phyloP scores from a whole-genome alignment of 2,888 invertebrate species.

The Eilema depressum region DNA sequence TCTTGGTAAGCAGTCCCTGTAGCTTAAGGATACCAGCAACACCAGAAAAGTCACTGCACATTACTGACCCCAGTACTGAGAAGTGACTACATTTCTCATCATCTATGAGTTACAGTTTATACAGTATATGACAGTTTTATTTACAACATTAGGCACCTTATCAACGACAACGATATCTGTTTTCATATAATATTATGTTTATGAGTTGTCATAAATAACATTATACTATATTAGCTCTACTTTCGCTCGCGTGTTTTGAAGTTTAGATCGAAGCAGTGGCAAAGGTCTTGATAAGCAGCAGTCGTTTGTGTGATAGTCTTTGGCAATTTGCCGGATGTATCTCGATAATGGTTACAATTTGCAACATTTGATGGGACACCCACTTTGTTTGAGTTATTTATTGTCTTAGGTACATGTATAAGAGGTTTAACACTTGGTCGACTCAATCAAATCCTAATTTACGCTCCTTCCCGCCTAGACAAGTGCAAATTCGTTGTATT shows the following conservation, averaged over 20 bases:
- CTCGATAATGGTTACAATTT: slow-evolving; percentile 63
- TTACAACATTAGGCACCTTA: slow-evolving; percentile 57
- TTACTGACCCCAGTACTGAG: neutral
- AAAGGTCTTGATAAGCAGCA: slow-evolving; percentile 77
- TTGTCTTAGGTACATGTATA: slow-evolving; percentile 7
- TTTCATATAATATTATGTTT: slow-evolving; percentile 57
- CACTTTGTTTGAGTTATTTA: slow-evolving; percentile 43
- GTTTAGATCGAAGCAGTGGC: slow-evolving; percentile 60
- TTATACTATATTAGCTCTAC: slow-evolving; percentile 63
- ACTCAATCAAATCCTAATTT: neutral
- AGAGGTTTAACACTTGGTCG: neutral
- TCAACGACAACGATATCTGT: slow-evolving; percentile 52
- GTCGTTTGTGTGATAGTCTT: slow-evolving; percentile 68
- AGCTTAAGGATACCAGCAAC: neutral
- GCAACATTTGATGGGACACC: slow-evolving; percentile 56
- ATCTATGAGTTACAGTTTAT: neutral
- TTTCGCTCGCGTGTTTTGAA: slow-evolving; percentile 68
- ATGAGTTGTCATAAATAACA: slow-evolving; percentile 60
- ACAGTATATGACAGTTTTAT: slow-evolving; percentile 25
- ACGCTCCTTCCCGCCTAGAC: too few species aligned
- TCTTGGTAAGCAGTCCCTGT: too few species aligned
- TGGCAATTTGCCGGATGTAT: slow-evolving; percentile 79
- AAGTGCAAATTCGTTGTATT: too few species aligned
- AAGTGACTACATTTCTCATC: neutral
- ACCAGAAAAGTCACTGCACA: neutral